A percentile compares a stretch with the other conserved stretches of the same genome.
These are phyloP conservation scores for Tineola bisselliella DNA, from an alignment of 2,888 invertebrate species.

Conservation along the genomic window DNA sequence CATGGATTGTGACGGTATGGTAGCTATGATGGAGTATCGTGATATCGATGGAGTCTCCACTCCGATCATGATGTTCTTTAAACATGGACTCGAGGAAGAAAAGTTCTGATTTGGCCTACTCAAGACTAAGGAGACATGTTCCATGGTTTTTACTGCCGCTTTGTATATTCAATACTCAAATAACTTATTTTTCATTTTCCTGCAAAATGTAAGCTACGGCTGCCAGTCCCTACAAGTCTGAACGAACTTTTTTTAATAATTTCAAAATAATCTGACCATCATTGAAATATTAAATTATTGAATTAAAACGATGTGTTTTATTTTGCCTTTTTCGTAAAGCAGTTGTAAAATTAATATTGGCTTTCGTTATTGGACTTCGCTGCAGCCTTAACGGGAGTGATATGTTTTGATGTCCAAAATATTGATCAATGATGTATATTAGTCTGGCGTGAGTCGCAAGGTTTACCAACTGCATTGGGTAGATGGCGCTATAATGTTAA, in stretches of 20 bases:
- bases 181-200: background rate
- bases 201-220: background rate
- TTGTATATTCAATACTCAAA: background rate
- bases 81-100: conserved; percentile 94
- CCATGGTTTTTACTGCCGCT: background rate
- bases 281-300: background rate
- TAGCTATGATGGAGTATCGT: conserved; percentile 93
- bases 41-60: conserved; percentile 84
- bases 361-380: too few relatives aligned
- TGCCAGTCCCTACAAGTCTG: conserved; percentile 4
- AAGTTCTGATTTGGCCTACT: conserved; percentile 78
- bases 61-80: conserved; percentile 95
- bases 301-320: background rate
- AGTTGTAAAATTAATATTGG: too few relatives aligned
- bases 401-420: too few relatives aligned
- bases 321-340: too few relatives aligned
- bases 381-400: too few relatives aligned
- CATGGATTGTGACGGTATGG: conserved; percentile 93
- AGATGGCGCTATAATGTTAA: too few relatives aligned
- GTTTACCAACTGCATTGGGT: too few relatives aligned
- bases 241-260: background rate
- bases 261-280: background rate
- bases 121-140: background rate
- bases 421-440: too few relatives aligned
- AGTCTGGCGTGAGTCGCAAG: too few relatives aligned